A percentile compares a stretch with the other conserved stretches of the same genome.
phyloP scores from a whole-genome alignment of 2,888 invertebrate species.

The Megalurothrips usitatus region DNA sequence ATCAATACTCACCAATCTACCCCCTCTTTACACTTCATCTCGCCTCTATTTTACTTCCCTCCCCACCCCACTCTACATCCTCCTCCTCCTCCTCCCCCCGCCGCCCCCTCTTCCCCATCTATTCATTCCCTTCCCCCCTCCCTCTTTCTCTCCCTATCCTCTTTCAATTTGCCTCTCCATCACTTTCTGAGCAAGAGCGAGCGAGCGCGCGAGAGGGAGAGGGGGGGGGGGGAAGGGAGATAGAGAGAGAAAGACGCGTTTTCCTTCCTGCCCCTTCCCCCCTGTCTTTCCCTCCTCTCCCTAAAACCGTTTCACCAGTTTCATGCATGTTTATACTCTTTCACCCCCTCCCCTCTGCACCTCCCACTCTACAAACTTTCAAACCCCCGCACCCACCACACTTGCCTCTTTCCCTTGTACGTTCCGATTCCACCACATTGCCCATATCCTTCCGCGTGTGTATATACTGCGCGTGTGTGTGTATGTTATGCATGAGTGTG shows the following conservation, averaged over 20 bases:
- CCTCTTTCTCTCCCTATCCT: not conserved
- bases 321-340: conserved; percentile 16
- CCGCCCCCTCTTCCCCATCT: not conserved
- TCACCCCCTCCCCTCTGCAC: not conserved
- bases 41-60: conserved; percentile 9
- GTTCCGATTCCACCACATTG: conserved; percentile 26
- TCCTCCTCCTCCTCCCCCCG: not conserved
- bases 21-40: conserved; percentile 13
- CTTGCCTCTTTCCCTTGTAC: not conserved
- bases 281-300: not conserved
- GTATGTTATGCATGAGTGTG: too few relatives aligned
- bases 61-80: not conserved
- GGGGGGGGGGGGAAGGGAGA: too few relatives aligned
- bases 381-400: not conserved
- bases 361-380: conserved; percentile 6
- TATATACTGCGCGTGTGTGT: too few relatives aligned
- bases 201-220: too few relatives aligned
- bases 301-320: conserved; percentile 16
- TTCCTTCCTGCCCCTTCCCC: too few relatives aligned
- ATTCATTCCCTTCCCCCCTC: not conserved
- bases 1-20: conserved; percentile 22
- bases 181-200: too few relatives aligned
- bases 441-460: not conserved
- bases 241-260: not conserved
- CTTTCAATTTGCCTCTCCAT: not conserved